Evolutionary conservation across 2,888 invertebrate species (phyloP).

Genomic region (Cephus runcator): DNA sequence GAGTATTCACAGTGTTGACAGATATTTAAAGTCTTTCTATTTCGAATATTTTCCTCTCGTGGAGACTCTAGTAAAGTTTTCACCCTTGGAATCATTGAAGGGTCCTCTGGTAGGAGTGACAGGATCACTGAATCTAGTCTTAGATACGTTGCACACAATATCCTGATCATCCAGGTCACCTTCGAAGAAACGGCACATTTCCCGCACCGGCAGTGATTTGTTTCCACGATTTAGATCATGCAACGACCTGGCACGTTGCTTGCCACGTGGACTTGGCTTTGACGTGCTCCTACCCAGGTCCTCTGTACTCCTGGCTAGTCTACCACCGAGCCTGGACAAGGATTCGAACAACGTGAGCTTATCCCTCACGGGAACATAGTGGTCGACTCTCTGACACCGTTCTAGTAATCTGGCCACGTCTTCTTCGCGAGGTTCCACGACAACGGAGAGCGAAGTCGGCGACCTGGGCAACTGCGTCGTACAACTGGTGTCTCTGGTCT

Average conservation of each 20-base stretch:
- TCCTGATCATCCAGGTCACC: conserved; percentile 60
- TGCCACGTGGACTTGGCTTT: conserved; percentile 65
- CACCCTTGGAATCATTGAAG: conserved; percentile 38
- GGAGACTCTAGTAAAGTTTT: conserved; percentile 44
- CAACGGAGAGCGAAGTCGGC: conserved; percentile 29
- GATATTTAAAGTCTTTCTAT: background rate
- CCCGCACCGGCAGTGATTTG: conserved; percentile 71
- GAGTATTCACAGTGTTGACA: background rate
- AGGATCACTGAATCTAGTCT: conserved; percentile 18
- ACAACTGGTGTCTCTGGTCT: conserved; percentile 1
- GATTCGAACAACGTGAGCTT: conserved; percentile 78
- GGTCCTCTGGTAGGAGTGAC: conserved; percentile 26
- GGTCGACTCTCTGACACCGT: conserved; percentile 70
- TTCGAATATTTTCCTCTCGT: conserved; percentile 42
- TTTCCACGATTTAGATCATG: conserved; percentile 71
- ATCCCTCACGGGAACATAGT: conserved; percentile 78
- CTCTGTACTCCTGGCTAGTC: conserved; percentile 74
- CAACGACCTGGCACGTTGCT: conserved; percentile 74
- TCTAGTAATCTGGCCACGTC: conserved; percentile 67
- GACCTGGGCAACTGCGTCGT: conserved; percentile 15
- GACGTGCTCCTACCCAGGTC: conserved; percentile 68
- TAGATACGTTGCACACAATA: background rate
- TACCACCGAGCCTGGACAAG: conserved; percentile 71
- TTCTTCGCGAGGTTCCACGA: conserved; percentile 53
- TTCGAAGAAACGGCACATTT: conserved; percentile 79